These are phyloP conservation scores for Brenthis hecate DNA, from an alignment of 2,888 invertebrate species.

Conservation along the genomic window DNA sequence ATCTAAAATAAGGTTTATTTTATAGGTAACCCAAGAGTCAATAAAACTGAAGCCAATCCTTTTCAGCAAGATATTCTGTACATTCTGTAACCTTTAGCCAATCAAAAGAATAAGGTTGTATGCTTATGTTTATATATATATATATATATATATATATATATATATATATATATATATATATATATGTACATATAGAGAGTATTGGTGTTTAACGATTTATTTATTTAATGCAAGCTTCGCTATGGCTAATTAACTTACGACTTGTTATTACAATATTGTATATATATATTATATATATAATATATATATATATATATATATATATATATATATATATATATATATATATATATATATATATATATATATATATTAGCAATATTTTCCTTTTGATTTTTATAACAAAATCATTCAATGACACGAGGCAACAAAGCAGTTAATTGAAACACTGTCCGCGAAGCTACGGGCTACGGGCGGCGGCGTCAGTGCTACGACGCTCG, in stretches of 20 bases:
- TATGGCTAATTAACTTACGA: too few relatives aligned
- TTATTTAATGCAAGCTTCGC: too few relatives aligned
- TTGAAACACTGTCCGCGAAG: slow-evolving; percentile 65
- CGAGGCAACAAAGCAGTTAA: slow-evolving; percentile 76
- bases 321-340: too few relatives aligned
- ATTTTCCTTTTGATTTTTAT: slow-evolving; percentile 42
- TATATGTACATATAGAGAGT: not conserved
- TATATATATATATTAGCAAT: too few relatives aligned
- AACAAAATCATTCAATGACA: slow-evolving; percentile 58
- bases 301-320: too few relatives aligned
- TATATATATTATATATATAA: too few relatives aligned
- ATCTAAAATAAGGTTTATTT: slow-evolving; percentile 24
- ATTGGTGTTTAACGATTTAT: too few relatives aligned
- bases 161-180: too few relatives aligned
- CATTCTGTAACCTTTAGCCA: slow-evolving; percentile 19
- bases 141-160: too few relatives aligned
- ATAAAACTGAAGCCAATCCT: slow-evolving; percentile 25
- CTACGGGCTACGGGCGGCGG: slow-evolving; percentile 50
- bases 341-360: too few relatives aligned
- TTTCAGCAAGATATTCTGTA: slow-evolving; percentile 20
- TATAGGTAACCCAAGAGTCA: slow-evolving; percentile 22
- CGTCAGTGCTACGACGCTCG: slow-evolving; percentile 76
- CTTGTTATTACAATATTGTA: too few relatives aligned
- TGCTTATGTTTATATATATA: not conserved
- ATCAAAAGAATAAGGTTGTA: slow-evolving; percentile 9